Evolutionary conservation across 2,113 vertebrate genomes (phyloP).

Genomic region (Grantiella picta): DNA sequence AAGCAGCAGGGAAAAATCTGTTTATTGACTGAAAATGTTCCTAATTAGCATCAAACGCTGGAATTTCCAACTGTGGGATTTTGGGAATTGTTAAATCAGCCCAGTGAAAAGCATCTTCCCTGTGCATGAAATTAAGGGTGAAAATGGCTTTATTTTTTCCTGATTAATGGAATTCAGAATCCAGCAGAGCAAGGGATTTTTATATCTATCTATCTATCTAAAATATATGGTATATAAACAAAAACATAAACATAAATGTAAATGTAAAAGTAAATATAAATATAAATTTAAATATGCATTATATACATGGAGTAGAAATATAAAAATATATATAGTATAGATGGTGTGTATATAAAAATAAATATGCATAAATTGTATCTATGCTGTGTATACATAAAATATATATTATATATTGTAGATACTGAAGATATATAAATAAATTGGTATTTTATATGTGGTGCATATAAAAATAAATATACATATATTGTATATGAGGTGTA

Average conservation of each 20-base stretch:
- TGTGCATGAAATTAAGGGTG: background rate
- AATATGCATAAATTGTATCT: too few species aligned
- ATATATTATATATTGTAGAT: background rate
- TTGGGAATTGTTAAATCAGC: background rate
- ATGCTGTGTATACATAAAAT: background rate
- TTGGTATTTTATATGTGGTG: background rate
- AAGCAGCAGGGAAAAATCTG: background rate
- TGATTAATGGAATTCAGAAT: background rate
- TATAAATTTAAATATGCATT: background rate
- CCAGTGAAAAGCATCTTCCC: background rate
- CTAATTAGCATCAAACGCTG: background rate
- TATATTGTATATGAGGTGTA: background rate
- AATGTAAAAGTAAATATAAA: background rate
- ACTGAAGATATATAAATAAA: background rate
- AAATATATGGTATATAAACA: too few species aligned
- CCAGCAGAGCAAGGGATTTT: background rate
- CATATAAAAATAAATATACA: background rate
- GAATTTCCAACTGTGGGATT: accelerated
- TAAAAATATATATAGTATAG: too few species aligned
- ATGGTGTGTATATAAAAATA: too few species aligned
- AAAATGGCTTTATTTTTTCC: background rate
- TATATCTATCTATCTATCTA: too few species aligned
- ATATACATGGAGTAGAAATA: too few species aligned
- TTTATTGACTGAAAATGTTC: background rate
- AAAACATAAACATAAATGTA: background rate